Evolutionary conservation across 2,797 vertebrate genomes (phyloP).

Genomic region (Ctenopoma multispine): DNA sequence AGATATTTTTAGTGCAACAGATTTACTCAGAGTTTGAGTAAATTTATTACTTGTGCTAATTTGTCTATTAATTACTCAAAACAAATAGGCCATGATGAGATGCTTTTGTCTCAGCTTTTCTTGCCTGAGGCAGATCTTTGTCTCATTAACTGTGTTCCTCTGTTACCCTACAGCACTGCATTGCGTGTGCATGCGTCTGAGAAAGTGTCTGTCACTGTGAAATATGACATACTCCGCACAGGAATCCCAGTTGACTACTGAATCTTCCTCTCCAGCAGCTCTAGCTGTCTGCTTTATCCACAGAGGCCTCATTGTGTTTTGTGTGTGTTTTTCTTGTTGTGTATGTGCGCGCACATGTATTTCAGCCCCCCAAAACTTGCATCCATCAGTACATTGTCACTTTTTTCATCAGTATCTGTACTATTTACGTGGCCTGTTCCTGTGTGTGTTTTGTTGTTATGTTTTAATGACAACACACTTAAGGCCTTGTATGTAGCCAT

Average conservation of each 20-base stretch:
- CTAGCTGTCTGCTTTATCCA: constrained; percentile 45
- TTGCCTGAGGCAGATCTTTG: constrained; percentile 24
- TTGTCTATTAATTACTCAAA: constrained; percentile 35
- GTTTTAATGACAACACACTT: background rate
- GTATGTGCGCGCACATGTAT: background rate
- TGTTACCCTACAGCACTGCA: constrained; percentile 27
- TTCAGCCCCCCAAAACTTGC: constrained; percentile 18
- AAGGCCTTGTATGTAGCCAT: constrained; percentile 1
- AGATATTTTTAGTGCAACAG: background rate
- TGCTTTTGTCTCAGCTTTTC: constrained; percentile 16
- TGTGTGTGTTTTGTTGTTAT: background rate
- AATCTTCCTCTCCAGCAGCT: constrained; percentile 56
- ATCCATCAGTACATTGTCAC: constrained; percentile 21
- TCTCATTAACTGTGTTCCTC: constrained; percentile 41
- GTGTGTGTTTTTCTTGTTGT: background rate
- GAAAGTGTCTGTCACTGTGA: constrained; percentile 51
- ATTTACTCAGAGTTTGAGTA: background rate
- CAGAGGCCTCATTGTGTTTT: constrained; percentile 68
- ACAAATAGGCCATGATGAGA: constrained; percentile 8
- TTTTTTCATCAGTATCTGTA: background rate
- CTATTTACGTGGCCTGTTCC: background rate
- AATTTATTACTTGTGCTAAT: constrained; percentile 32
- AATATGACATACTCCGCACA: constrained; percentile 69
- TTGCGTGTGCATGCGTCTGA: constrained; percentile 28
- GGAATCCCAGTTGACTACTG: constrained; percentile 70